phyloP scores from a whole-genome alignment of 2,797 vertebrate genomes.

The Eupleurogrammus muticus region DNA sequence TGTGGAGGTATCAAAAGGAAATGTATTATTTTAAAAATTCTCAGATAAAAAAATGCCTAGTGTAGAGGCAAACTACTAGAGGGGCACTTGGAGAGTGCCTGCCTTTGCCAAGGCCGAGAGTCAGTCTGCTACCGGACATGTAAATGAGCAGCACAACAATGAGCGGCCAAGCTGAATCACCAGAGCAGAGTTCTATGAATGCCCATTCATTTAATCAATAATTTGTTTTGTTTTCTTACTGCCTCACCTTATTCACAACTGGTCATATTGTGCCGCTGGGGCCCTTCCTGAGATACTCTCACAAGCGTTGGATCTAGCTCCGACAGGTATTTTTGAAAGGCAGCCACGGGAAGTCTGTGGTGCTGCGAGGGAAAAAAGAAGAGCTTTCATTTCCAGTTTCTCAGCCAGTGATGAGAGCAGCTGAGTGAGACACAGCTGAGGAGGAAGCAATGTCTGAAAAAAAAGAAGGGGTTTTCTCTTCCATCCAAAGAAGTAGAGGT shows the following conservation, averaged over 20 bases:
- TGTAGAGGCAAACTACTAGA: no score
- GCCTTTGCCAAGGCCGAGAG: no score
- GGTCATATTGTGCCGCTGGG: not conserved
- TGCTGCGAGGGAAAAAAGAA: not conserved
- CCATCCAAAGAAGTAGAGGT: not conserved
- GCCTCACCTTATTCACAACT: not conserved
- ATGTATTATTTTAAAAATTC: no score
- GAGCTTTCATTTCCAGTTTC: constrained; percentile 25
- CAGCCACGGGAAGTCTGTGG: constrained; percentile 39
- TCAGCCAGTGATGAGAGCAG: not conserved
- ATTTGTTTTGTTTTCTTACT: not conserved
- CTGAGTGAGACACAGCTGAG: not conserved
- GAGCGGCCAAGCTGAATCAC: no score
- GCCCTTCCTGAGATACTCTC: not conserved
- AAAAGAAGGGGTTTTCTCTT: not conserved
- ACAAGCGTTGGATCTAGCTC: not conserved
- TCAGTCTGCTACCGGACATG: no score
- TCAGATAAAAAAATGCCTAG: no score
- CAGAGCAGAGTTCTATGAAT: no score
- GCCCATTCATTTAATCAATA: not conserved
- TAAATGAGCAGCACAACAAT: no score
- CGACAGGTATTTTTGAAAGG: constrained; percentile 14
- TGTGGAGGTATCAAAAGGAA: no score
- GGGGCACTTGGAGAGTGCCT: no score
- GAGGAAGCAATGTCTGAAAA: constrained; percentile 2